Percentiles rank a stretch among this genome's conserved stretches.
phyloP scores from a whole-genome alignment of 2,888 invertebrate genomes.

The Luffia ferchaultella region DNA sequence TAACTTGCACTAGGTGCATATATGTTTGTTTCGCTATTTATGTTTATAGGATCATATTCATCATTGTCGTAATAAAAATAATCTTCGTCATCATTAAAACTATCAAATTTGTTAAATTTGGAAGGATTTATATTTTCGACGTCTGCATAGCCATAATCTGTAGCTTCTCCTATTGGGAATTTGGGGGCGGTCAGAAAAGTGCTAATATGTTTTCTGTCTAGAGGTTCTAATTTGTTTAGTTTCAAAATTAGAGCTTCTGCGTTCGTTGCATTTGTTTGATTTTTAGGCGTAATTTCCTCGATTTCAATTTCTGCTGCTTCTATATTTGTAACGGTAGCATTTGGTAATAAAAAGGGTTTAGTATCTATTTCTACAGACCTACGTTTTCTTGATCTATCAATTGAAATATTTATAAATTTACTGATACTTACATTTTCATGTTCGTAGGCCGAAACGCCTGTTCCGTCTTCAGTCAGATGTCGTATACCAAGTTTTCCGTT shows the following conservation, averaged over 20 bases:
- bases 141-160: constrained; percentile 24
- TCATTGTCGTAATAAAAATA: constrained; percentile 23
- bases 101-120: background rate
- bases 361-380: constrained; percentile 28
- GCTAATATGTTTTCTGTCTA: constrained; percentile 17
- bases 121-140: constrained; percentile 2
- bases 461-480: constrained; percentile 44
- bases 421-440: constrained; percentile 47
- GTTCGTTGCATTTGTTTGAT: constrained; percentile 12
- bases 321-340: too few relatives aligned
- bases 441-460: constrained; percentile 42
- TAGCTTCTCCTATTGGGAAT: constrained; percentile 28
- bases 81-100: constrained; percentile 17
- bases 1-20: constrained; percentile 23
- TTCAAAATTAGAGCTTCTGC: constrained; percentile 11
- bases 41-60: constrained; percentile 15
- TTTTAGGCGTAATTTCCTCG: background rate
- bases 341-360: constrained; percentile 29
- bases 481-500: constrained; percentile 36
- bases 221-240: constrained; percentile 2
- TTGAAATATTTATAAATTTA: background rate
- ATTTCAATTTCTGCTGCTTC: constrained; percentile 14
- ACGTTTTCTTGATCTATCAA: constrained; percentile 16
- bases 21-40: constrained; percentile 12
- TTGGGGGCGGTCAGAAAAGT: constrained; percentile 26